Percentiles rank a stretch among this genome's conserved stretches.
phyloP scores from a whole-genome alignment of 2,888 invertebrate species.

The Microplitis deprimator region DNA sequence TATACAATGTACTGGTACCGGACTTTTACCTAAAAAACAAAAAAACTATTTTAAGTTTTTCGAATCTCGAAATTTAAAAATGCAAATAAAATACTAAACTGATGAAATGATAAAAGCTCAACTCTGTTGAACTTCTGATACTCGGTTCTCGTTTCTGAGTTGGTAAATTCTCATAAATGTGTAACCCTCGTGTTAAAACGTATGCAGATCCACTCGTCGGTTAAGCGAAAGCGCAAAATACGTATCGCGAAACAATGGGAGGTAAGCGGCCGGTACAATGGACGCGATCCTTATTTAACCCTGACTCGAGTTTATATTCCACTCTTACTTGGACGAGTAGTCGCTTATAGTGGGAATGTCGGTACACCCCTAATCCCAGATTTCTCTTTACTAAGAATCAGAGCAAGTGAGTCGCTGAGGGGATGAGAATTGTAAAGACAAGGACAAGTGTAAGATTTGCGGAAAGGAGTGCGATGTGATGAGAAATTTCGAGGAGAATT shows the following conservation, averaged over 20 bases:
- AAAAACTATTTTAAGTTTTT: not conserved
- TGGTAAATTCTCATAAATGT: constrained; percentile 39
- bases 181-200: constrained; percentile 69
- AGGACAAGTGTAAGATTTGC: constrained; percentile 1
- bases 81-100: constrained; percentile 20
- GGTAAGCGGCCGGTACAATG: constrained; percentile 63
- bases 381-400: constrained; percentile 58
- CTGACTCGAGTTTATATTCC: constrained; percentile 70
- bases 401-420: constrained; percentile 33
- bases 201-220: constrained; percentile 72
- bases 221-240: constrained; percentile 45
- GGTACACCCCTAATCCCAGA: constrained; percentile 65
- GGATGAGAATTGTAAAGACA: not conserved
- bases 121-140: not conserved
- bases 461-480: not conserved
- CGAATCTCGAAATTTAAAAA: not conserved
- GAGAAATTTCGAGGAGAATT: not conserved
- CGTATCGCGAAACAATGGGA: constrained; percentile 68
- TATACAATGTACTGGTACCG: constrained; percentile 93
- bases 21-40: constrained; percentile 81
- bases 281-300: constrained; percentile 71
- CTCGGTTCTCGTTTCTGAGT: not conserved
- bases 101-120: not conserved
- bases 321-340: constrained; percentile 51
- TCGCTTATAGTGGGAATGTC: constrained; percentile 27